Percentiles rank a stretch among this genome's conserved stretches.
Evolutionary conservation across 92 coral and sea anemone genomes (phyloP).

Genomic region (Anthopleura xanthogrammica): DNA sequence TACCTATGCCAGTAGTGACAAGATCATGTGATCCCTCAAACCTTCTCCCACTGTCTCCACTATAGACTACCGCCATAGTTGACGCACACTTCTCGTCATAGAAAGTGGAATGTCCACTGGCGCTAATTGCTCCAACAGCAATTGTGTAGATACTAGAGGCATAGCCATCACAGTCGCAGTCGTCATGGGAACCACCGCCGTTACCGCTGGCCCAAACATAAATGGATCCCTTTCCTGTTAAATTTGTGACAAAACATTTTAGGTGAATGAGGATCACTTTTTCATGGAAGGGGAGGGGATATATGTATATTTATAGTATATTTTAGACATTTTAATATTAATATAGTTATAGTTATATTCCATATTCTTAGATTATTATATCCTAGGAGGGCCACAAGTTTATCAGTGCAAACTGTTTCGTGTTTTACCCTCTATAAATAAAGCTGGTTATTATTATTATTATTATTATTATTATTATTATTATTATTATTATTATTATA

Average conservation of each 20-base stretch:
- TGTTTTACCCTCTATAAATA: too few relatives aligned
- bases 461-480: too few relatives aligned
- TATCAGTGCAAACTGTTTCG: too few relatives aligned
- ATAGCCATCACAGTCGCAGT: constrained; percentile 81
- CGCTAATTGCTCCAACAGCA: constrained; percentile 71
- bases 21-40: constrained; percentile 26
- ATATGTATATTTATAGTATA: too few relatives aligned
- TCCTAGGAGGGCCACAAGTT: too few relatives aligned
- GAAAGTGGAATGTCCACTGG: constrained; percentile 57
- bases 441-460: too few relatives aligned
- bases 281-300: too few relatives aligned
- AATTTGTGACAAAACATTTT: not conserved
- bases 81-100: constrained; percentile 75
- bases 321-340: too few relatives aligned
- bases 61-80: constrained; percentile 73
- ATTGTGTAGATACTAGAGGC: constrained; percentile 77
- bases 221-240: constrained; percentile 38
- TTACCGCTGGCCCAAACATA: constrained; percentile 89
- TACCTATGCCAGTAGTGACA: constrained; percentile 47
- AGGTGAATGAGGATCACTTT: too few relatives aligned
- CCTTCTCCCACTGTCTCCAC: constrained; percentile 58
- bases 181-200: constrained; percentile 66
- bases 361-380: too few relatives aligned
- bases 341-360: too few relatives aligned
- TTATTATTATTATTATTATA: too few relatives aligned